A percentile compares a stretch with the other conserved stretches of the same genome.
phyloP scores from a whole-genome alignment of 1,140 invertebrate genomes.

The Neoseiulus cucumeris region DNA sequence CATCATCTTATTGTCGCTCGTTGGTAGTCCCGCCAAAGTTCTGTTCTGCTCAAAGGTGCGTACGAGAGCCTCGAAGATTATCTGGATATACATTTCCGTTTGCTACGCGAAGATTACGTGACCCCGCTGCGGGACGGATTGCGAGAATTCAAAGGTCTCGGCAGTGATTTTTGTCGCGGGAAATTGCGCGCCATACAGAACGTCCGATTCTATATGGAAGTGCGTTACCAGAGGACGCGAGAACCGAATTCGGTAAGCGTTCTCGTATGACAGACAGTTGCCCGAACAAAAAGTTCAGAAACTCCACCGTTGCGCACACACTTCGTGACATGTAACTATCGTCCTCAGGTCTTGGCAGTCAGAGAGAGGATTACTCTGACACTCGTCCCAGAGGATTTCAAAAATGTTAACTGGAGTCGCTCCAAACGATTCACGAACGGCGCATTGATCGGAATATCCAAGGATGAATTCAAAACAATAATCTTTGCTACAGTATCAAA shows the following conservation, averaged over 20 bases:
- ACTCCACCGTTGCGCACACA: too few species aligned
- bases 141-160: not conserved
- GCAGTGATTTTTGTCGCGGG: not conserved
- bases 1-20: slow-evolving; percentile 10
- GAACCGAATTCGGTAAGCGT: too few species aligned
- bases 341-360: not conserved
- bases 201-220: not conserved
- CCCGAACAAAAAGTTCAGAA: too few species aligned
- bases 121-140: slow-evolving; percentile 26
- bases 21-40: slow-evolving; percentile 3
- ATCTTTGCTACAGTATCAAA: slow-evolving; percentile 43
- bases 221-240: not conserved
- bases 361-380: not conserved
- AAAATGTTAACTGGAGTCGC: slow-evolving; percentile 24
- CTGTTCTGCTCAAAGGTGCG: slow-evolving; percentile 19
- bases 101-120: slow-evolving; percentile 46
- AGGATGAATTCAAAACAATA: slow-evolving; percentile 41
- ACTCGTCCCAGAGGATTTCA: slow-evolving; percentile 20
- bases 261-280: too few species aligned
- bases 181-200: not conserved
- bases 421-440: slow-evolving; percentile 45
- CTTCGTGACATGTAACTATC: too few species aligned
- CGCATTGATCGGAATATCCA: slow-evolving; percentile 46
- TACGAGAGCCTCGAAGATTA: slow-evolving; percentile 36
- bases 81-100: slow-evolving; percentile 49